phyloP scores from a whole-genome alignment of 2,888 invertebrate genomes.

The Melipona beecheii region DNA sequence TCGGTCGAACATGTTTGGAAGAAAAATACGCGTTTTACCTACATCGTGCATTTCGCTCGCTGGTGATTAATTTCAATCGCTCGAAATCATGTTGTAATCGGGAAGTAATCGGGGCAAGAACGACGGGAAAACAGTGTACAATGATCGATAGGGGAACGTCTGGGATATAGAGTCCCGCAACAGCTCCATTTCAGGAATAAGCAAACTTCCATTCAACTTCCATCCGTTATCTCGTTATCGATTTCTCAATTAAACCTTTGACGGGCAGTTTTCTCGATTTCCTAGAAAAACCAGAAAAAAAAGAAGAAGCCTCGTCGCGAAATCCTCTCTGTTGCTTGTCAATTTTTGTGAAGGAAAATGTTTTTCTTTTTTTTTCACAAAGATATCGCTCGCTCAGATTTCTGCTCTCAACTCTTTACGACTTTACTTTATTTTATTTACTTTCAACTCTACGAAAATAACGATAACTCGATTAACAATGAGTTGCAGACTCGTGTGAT shows the following conservation, averaged over 20 bases:
- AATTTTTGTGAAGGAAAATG: neutral
- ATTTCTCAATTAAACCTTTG: slow-evolving; percentile 12
- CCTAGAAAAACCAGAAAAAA: neutral
- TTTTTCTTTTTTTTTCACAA: neutral
- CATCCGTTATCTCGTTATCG: slow-evolving; percentile 18
- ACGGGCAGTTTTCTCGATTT: slow-evolving; percentile 14
- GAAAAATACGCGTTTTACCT: neutral
- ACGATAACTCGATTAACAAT: slow-evolving; percentile 3
- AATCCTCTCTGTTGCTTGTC: neutral
- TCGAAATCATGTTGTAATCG: neutral
- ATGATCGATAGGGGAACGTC: slow-evolving; percentile 12
- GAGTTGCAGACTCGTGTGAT: no score
- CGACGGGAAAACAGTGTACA: slow-evolving; percentile 9
- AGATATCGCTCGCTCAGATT: slow-evolving; percentile 8
- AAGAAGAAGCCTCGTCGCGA: neutral
- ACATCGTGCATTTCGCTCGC: neutral
- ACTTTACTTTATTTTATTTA: neutral
- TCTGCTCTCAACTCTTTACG: slow-evolving; percentile 2
- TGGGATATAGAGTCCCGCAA: no score
- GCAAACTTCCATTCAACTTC: slow-evolving; percentile 19
- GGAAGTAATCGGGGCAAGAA: neutral
- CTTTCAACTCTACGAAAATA: neutral
- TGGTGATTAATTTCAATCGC: slow-evolving; percentile 14
- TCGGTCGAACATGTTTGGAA: neutral
- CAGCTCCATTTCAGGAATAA: slow-evolving; percentile 6